phyloP scores from a whole-genome alignment of 2,113 vertebrate genomes.

The Clarias gariepinus region DNA sequence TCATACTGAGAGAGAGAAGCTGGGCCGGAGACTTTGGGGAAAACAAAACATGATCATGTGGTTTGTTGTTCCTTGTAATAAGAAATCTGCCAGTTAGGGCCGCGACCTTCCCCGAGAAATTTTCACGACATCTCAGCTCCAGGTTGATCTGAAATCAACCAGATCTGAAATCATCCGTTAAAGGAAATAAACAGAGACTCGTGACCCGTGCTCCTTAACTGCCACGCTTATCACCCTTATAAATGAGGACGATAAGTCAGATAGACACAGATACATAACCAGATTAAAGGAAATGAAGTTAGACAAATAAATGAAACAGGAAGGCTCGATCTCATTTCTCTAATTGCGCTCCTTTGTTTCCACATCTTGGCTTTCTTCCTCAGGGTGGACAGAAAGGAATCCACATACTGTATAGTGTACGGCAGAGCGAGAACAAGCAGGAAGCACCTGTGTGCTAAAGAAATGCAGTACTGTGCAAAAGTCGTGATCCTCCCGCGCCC shows the following conservation, averaged over 20 bases:
- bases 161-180: no score
- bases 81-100: no score
- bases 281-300: neutral
- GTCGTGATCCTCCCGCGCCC: no score
- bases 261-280: neutral
- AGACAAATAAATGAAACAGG: slow-evolving; percentile 29
- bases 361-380: neutral
- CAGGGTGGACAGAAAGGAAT: neutral
- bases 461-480: no score
- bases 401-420: neutral
- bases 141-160: neutral
- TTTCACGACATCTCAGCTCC: neutral
- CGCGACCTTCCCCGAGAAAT: neutral
- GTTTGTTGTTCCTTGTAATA: neutral
- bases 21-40: neutral
- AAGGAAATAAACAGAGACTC: neutral
- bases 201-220: neutral
- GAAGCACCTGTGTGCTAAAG: neutral
- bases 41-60: neutral
- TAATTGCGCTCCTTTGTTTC: neutral
- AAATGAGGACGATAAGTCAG: neutral
- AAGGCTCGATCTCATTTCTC: neutral
- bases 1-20: no score
- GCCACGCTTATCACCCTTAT: neutral
- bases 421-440: neutral